Conservation (phyloP, 2,888 invertebrate species). For the Nezara viridula region DNA sequence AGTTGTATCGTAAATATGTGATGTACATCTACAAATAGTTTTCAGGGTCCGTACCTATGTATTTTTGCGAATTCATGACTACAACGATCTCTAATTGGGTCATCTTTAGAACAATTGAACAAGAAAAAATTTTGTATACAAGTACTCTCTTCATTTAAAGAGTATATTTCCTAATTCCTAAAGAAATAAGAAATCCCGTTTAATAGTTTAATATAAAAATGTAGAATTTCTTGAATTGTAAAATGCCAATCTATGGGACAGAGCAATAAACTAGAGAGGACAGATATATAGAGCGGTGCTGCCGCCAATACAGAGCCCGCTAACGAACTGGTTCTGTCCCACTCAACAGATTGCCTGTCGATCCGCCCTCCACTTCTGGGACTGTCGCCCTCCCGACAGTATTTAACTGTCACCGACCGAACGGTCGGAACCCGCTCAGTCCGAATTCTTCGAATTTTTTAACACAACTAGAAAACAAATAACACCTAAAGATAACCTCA, state of each 20-base stretch:
- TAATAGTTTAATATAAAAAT: background rate
- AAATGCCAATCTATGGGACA: background rate
- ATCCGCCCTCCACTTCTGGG: background rate
- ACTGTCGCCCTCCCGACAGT: background rate
- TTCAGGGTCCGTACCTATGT: background rate
- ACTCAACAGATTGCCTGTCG: conserved; percentile 2
- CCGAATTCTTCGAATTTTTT: background rate
- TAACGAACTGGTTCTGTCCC: conserved; percentile 29
- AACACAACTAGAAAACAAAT: background rate
- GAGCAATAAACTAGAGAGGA: background rate
- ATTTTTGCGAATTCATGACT: background rate
- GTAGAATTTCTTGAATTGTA: background rate
- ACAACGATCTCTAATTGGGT: background rate
- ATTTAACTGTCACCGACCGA: background rate
- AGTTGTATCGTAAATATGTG: background rate
- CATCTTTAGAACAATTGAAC: background rate
- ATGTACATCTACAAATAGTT: background rate
- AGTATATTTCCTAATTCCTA: no score
- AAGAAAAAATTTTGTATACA: background rate
- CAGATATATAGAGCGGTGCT: background rate
- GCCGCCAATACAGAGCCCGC: background rate
- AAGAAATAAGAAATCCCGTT: background rate
- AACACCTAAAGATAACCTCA: background rate
- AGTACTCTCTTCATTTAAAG: background rate
- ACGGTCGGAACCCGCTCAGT: background rate